These are phyloP conservation scores for Habrosyne pyritoides DNA, from an alignment of 2,888 invertebrate species.

Conservation along the genomic window DNA sequence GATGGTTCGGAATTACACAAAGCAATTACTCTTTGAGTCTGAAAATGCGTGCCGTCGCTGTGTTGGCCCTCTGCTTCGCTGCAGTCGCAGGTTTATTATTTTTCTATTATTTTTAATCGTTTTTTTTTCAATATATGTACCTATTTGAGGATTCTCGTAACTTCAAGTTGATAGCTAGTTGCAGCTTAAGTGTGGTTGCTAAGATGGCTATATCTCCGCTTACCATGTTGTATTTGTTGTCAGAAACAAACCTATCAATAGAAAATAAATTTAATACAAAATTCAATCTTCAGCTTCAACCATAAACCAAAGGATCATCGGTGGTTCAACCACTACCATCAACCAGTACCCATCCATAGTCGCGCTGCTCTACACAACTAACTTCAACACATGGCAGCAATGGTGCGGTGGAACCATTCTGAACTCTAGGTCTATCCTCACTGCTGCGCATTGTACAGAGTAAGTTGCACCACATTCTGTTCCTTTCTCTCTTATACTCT, in stretches of 20 bases:
- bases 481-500: no score
- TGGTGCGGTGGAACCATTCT: conserved; percentile 52
- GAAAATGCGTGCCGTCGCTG: conserved; percentile 19
- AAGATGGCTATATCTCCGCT: no score
- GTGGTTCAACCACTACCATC: conserved; percentile 1
- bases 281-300: neutral
- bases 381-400: conserved; percentile 25
- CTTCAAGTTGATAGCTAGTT: no score
- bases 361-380: conserved; percentile 30
- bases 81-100: neutral
- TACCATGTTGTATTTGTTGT: no score
- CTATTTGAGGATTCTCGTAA: no score
- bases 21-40: conserved; percentile 3
- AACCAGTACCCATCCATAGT: conserved; percentile 32
- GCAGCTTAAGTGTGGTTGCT: no score
- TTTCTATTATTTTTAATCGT: neutral
- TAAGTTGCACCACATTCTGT: no score
- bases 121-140: no score
- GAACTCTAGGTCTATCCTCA: conserved; percentile 41
- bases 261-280: no score
- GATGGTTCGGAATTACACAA: neutral
- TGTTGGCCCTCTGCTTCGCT: conserved; percentile 9
- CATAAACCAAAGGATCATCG: conserved; percentile 4
- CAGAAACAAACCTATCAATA: no score
- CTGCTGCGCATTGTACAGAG: conserved; percentile 53